Evolutionary conservation across 2,113 vertebrate species (phyloP).

Genomic region (Furnarius figulus): DNA sequence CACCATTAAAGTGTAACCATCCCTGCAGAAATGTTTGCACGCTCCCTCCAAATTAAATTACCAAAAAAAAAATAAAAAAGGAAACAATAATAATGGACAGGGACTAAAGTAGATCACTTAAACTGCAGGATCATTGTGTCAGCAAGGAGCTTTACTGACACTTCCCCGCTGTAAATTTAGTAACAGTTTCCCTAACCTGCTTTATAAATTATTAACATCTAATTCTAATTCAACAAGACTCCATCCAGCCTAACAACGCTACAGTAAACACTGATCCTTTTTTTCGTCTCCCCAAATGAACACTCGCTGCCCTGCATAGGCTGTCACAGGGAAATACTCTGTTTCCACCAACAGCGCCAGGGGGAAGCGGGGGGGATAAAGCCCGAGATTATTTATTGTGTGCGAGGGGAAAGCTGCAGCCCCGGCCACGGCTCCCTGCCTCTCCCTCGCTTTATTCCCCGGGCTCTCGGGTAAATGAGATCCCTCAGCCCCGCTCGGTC

Average conservation of each 20-base stretch:
- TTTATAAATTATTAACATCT: conserved; percentile 70
- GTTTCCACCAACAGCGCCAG: not conserved
- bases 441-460: not conserved
- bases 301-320: not conserved
- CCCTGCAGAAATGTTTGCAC: conserved; percentile 20
- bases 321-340: not conserved
- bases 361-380: not conserved
- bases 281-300: not conserved
- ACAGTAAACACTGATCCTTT: conserved; percentile 55
- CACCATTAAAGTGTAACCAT: conserved; percentile 22
- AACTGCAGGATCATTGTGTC: conserved; percentile 68
- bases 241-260: conserved; percentile 48
- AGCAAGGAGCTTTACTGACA: conserved; percentile 50
- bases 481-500: not conserved
- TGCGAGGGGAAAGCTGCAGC: conserved; percentile 8
- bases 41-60: conserved; percentile 18
- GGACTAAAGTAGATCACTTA: conserved; percentile 50
- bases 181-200: conserved; percentile 56
- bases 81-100: not conserved
- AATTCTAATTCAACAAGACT: conserved; percentile 64
- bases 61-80: not conserved
- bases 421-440: not conserved
- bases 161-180: conserved; percentile 69
- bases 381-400: conserved; percentile 24
- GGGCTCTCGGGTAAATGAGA: conserved; percentile 5